Evolutionary conservation across 2,888 invertebrate species (phyloP).

Genomic region (Heteropelma amictum): DNA sequence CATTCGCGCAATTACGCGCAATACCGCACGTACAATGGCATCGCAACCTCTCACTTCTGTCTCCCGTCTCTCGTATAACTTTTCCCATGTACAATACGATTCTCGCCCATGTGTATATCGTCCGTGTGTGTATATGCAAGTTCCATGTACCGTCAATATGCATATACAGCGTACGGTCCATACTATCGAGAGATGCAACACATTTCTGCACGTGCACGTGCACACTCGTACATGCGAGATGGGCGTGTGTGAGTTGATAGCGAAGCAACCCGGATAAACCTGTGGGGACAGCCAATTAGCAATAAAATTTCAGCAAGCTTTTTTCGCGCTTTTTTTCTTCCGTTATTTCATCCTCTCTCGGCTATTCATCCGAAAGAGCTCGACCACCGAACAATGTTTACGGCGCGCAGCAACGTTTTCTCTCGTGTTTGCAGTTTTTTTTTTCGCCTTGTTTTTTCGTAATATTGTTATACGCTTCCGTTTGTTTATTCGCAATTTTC

Average conservation of each 20-base stretch:
- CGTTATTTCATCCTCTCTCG: constrained; percentile 20
- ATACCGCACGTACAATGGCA: constrained; percentile 51
- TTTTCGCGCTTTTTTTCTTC: constrained; percentile 41
- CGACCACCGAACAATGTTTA: constrained; percentile 36
- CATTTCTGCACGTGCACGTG: not conserved
- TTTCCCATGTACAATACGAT: constrained; percentile 45
- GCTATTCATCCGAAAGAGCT: constrained; percentile 41
- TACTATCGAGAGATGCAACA: constrained; percentile 34
- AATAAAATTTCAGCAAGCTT: constrained; percentile 59
- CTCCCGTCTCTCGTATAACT: not conserved
- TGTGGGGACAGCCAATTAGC: constrained; percentile 58
- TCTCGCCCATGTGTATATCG: constrained; percentile 23
- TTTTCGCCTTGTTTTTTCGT: too few relatives aligned
- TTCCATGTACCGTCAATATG: constrained; percentile 26
- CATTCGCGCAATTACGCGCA: constrained; percentile 57
- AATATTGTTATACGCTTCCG: not conserved
- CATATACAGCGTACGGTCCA: constrained; percentile 6
- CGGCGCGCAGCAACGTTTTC: constrained; percentile 21
- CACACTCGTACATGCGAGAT: not conserved
- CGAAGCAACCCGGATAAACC: constrained; percentile 44
- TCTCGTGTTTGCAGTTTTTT: constrained; percentile 1
- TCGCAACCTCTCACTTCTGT: constrained; percentile 6
- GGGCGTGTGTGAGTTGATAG: constrained; percentile 20
- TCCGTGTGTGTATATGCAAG: constrained; percentile 15
- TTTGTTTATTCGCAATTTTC: not conserved